Percentiles rank a stretch among this genome's conserved stretches.
Conservation (phyloP, 2,797 vertebrate species). For the Platalea minor region DNA sequence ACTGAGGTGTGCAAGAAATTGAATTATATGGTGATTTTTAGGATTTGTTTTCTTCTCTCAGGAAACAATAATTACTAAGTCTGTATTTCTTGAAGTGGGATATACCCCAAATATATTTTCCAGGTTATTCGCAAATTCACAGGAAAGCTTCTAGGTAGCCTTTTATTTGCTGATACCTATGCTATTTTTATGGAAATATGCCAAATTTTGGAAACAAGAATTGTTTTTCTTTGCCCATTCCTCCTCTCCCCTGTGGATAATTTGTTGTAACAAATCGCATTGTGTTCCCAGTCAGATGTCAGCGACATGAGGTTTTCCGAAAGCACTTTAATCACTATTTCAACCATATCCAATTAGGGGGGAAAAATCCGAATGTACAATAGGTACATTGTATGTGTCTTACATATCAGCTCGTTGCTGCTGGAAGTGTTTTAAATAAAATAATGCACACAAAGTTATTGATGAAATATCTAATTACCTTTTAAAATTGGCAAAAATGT, state of each 20-base stretch:
- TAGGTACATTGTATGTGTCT: not conserved
- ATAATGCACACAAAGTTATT: conserved; percentile 41
- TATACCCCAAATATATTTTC: not conserved
- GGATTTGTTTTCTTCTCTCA: not conserved
- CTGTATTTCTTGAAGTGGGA: not conserved
- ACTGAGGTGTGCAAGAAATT: not conserved
- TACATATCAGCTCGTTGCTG: not conserved
- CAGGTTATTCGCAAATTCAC: not conserved
- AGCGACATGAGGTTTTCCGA: not conserved
- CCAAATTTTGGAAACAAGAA: not conserved
- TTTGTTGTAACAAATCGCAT: conserved; percentile 23
- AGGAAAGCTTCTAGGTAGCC: not conserved
- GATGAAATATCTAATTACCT: conserved; percentile 64
- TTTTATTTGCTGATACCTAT: not conserved
- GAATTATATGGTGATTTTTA: not conserved
- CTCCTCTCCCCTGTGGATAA: not conserved
- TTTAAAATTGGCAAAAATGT: conserved; percentile 60
- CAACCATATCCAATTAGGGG: not conserved
- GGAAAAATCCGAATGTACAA: not conserved
- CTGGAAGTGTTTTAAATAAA: conserved; percentile 55
- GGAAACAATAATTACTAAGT: not conserved
- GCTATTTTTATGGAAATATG: not conserved
- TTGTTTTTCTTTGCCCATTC: not conserved
- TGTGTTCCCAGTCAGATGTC: conserved; percentile 46
- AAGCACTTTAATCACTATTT: conserved; percentile 49